Conservation (phyloP, 1,140 invertebrate species). For the Agrypnia vestita region DNA sequence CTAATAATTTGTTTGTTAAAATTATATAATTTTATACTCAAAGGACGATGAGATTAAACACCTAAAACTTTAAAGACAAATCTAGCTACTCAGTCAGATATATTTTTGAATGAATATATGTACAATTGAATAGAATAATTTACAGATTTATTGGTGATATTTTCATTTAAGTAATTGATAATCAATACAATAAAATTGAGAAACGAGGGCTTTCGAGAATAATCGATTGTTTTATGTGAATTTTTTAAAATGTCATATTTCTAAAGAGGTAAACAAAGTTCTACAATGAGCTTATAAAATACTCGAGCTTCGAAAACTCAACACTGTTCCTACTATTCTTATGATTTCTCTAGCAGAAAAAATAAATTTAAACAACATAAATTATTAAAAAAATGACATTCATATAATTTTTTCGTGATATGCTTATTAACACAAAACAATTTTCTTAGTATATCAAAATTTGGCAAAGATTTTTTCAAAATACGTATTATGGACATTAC, state of each 20-base stretch:
- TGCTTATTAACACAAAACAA: too few relatives aligned
- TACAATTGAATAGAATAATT: slow-evolving; percentile 22
- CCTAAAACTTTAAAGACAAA: slow-evolving; percentile 31
- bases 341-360: too few relatives aligned
- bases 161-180: slow-evolving; percentile 24
- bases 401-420: too few relatives aligned
- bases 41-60: slow-evolving; percentile 37
- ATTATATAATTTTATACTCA: slow-evolving; percentile 35
- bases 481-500: slow-evolving; percentile 50
- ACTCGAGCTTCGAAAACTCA: too few relatives aligned
- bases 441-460: not conserved
- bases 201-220: not conserved
- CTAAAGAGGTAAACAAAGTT: too few relatives aligned
- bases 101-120: slow-evolving; percentile 35
- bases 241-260: too few relatives aligned
- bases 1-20: slow-evolving; percentile 24
- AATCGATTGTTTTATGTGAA: not conserved
- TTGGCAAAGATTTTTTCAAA: not conserved
- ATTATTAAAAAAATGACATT: too few relatives aligned
- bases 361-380: too few relatives aligned
- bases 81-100: slow-evolving; percentile 45
- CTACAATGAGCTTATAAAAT: too few relatives aligned
- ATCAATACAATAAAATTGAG: slow-evolving; percentile 5
- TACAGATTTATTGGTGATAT: slow-evolving; percentile 19
- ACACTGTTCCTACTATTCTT: too few relatives aligned